Evolutionary conservation across 2,797 vertebrate genomes (phyloP).

Genomic region (Calcarius lapponicus): DNA sequence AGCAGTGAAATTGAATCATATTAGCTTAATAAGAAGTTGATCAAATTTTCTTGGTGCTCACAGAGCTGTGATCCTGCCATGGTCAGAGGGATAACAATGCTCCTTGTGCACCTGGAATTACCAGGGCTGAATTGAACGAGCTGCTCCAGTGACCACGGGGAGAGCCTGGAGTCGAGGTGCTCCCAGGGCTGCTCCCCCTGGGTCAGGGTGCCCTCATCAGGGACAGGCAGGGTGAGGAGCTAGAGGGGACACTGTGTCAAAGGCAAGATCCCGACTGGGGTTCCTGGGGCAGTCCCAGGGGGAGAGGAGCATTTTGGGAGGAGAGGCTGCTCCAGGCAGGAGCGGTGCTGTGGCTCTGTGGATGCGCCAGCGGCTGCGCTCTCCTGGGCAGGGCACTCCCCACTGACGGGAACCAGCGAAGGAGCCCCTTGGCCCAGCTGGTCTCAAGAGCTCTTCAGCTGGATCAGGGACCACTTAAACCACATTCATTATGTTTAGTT

Average conservation of each 20-base stretch:
- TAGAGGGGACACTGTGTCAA: accelerated
- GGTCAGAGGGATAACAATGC: background rate
- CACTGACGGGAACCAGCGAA: background rate
- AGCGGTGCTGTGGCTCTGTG: accelerated
- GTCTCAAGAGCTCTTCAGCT: background rate
- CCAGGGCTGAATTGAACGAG: too few species aligned
- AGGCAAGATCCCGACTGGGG: too few species aligned
- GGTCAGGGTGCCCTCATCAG: background rate
- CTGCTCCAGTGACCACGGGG: accelerated
- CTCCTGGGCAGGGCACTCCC: background rate
- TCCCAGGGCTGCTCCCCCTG: background rate
- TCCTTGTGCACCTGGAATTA: background rate
- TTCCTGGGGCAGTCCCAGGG: background rate
- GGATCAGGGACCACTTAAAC: background rate
- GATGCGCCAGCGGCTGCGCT: accelerated
- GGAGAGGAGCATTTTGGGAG: accelerated
- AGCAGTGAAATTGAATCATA: background rate
- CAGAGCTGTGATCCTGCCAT: accelerated
- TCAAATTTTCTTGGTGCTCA: background rate
- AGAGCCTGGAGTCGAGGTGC: accelerated
- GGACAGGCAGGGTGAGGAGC: background rate
- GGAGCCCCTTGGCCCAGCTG: accelerated
- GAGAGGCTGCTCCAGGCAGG: background rate
- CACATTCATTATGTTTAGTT: background rate
- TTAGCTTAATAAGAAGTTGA: background rate